Evolutionary conservation across 2,888 invertebrate genomes (phyloP).

Genomic region (Megamerina dolium): DNA sequence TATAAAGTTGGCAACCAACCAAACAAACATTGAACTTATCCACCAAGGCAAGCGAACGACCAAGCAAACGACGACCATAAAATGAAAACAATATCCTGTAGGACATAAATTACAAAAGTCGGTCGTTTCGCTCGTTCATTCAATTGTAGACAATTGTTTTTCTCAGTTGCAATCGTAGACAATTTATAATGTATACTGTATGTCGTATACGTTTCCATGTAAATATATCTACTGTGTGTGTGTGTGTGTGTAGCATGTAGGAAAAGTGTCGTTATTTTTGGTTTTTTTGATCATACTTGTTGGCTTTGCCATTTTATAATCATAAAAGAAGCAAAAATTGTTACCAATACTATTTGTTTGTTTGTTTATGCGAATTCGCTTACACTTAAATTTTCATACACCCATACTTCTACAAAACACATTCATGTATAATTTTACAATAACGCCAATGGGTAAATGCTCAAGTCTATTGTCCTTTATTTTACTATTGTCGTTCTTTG

Average conservation of each 20-base stretch:
- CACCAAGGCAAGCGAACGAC: too few relatives aligned
- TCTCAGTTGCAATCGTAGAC: too few relatives aligned
- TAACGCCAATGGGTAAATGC: background rate
- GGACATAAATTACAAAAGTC: conserved; percentile 26
- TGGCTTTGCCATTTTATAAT: too few relatives aligned
- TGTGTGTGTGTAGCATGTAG: background rate
- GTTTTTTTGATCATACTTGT: too few relatives aligned
- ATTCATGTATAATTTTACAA: too few relatives aligned
- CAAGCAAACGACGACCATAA: conserved; percentile 24
- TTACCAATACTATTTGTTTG: background rate
- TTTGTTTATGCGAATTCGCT: background rate
- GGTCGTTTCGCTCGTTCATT: conserved; percentile 16
- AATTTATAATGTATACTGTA: too few relatives aligned
- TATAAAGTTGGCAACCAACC: too few relatives aligned
- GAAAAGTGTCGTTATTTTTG: background rate
- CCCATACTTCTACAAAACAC: too few relatives aligned
- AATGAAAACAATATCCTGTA: conserved; percentile 35
- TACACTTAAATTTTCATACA: background rate
- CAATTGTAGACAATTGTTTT: too few relatives aligned
- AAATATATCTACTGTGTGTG: background rate
- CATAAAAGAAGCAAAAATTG: background rate
- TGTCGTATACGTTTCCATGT: background rate
- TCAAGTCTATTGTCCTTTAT: background rate
- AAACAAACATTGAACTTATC: too few relatives aligned
- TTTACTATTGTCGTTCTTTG: too few relatives aligned